Evolutionary conservation across 2,888 invertebrate species (phyloP).

Genomic region (Pseudococcus viburni): DNA sequence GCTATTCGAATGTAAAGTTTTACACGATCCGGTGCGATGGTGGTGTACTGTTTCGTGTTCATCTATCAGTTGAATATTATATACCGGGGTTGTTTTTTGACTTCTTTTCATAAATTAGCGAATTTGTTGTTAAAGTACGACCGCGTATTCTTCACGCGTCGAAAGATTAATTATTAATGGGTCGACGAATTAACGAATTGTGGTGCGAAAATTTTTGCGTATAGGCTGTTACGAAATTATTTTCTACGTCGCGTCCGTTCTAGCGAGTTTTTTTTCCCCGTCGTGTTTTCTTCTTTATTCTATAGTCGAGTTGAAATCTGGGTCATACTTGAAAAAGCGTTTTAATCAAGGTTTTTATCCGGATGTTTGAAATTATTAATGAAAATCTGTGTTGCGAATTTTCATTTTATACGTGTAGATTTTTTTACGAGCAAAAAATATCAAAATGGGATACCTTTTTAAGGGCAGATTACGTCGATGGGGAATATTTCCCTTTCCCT

Average conservation of each 20-base stretch:
- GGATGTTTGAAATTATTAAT: conserved; percentile 45
- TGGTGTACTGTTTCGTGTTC: not conserved
- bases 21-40: not conserved
- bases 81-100: conserved; percentile 12
- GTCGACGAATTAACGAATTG: conserved; percentile 34
- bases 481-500: not conserved
- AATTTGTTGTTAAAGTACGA: not conserved
- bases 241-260: not conserved
- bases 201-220: not conserved
- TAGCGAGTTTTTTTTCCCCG: not conserved
- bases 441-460: not conserved
- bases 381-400: conserved; percentile 7
- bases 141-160: conserved; percentile 17
- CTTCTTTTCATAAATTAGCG: conserved; percentile 28
- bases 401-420: conserved; percentile 4
- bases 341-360: conserved; percentile 47
- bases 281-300: not conserved
- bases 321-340: conserved; percentile 44
- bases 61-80: conserved; percentile 29
- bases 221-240: conserved; percentile 16
- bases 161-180: conserved; percentile 44
- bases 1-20: not conserved
- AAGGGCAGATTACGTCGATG: not conserved
- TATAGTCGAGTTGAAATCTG: not conserved
- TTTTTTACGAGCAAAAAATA: conserved; percentile 3